These are phyloP conservation scores for Abrostola triplasia DNA, from an alignment of 2,888 invertebrate genomes.

Conservation along the genomic window DNA sequence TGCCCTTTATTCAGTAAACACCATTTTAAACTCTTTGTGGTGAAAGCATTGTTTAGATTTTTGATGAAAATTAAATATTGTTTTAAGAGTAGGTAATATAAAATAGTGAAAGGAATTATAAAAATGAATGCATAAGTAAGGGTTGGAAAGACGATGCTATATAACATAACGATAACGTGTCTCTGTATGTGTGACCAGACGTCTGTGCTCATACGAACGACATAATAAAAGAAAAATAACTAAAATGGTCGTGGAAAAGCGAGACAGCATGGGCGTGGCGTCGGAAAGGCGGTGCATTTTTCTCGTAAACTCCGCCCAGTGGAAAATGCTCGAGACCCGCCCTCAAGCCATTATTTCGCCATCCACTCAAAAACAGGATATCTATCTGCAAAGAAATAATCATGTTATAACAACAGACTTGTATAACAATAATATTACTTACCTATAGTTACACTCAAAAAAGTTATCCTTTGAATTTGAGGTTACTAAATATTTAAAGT, in stretches of 20 bases:
- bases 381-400: slow-evolving; percentile 44
- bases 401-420: slow-evolving; percentile 21
- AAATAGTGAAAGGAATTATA: no score
- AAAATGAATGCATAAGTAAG: slow-evolving; percentile 2
- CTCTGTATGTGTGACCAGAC: slow-evolving; percentile 39
- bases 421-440: no score
- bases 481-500: not conserved
- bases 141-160: slow-evolving; percentile 9
- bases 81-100: no score
- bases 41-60: no score
- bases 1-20: no score
- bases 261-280: slow-evolving; percentile 78
- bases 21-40: no score
- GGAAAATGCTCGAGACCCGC: slow-evolving; percentile 74
- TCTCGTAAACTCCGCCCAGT: slow-evolving; percentile 82
- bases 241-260: slow-evolving; percentile 67
- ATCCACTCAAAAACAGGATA: slow-evolving; percentile 45
- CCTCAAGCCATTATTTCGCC: slow-evolving; percentile 76
- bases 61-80: no score
- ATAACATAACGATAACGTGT: not conserved
- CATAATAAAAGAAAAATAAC: slow-evolving; percentile 66
- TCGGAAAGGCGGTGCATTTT: slow-evolving; percentile 82
- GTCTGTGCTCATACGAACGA: slow-evolving; percentile 26
- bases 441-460: no score
- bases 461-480: not conserved